Evolutionary conservation across 2,797 vertebrate genomes (phyloP).

Genomic region (Enteromius viviparus): DNA sequence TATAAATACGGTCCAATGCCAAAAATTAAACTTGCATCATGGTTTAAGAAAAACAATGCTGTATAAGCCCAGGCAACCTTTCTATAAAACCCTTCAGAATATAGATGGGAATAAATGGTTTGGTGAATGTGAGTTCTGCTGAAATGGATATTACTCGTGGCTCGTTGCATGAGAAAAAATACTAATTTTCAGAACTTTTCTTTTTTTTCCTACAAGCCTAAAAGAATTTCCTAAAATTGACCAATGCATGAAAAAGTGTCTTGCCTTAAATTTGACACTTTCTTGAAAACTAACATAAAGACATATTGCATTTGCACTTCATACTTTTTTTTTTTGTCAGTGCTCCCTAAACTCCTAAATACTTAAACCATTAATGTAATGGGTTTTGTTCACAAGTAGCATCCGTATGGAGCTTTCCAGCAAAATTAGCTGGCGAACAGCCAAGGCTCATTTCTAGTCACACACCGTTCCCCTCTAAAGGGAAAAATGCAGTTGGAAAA

Average conservation of each 20-base stretch:
- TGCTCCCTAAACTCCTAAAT: not conserved
- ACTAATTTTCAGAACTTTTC: not conserved
- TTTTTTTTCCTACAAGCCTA: not conserved
- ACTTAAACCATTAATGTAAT: not conserved
- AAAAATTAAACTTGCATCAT: not conserved
- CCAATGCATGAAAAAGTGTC: not conserved
- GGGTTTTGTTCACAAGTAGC: not conserved
- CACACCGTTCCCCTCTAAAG: not conserved
- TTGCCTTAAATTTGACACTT: not conserved
- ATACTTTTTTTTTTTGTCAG: not conserved
- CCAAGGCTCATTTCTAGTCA: not conserved
- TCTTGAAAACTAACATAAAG: not conserved
- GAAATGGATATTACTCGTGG: not conserved
- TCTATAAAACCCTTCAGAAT: not conserved
- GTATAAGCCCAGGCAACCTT: not conserved
- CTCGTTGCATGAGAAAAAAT: not conserved
- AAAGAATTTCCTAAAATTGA: not conserved
- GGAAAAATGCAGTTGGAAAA: constrained; percentile 11
- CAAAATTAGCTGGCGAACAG: not conserved
- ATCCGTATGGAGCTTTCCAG: not conserved
- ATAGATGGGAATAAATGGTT: not conserved
- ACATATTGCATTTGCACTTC: not conserved
- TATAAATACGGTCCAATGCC: not conserved
- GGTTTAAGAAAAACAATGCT: not conserved
- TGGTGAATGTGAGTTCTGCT: too few relatives aligned